Evolutionary conservation across 2,888 invertebrate species (phyloP), one percentile per base, ranked within the genome.

Genomic region (Ophion obscuratus): DNA sequence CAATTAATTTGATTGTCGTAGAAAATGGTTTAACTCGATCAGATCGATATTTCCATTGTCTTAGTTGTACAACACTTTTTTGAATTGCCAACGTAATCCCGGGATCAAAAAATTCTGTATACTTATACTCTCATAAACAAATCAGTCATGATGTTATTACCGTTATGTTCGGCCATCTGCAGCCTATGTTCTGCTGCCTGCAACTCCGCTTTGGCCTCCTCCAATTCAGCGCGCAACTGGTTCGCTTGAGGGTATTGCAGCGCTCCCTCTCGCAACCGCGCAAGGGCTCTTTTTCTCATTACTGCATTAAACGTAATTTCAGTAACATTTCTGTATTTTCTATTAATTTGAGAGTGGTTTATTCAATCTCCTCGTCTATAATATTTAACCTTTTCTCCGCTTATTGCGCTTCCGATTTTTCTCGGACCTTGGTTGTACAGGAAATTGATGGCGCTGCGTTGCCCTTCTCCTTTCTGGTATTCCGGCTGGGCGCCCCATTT

Each of bases 181-280:
- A 59, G 59, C 44, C 44, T 44, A 44, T 2, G 2, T 44, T 44
- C 44, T 7, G 44, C 11, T 7, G 44, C 44, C 11, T 44, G 10
- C 5, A 44, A 44, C n/a, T 59, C 11, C 11, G 59, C 6, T n/a
- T 20, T 59, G 11, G 11, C 5, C 5, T 59, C 44, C 44, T 7
- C 44, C 44, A 44, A 44, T 44, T 44, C 44, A 10, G 44, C 11
- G 44, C 44, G 5, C 64, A 64, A 14, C 27, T 64, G 64, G 31
- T 24, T 14, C 9, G 14, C 9, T 27, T 64, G 31, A 2, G 24
- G 6, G 64, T 27, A 11, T 64, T 64, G 64, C 27, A 5, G 9
- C 64, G 64, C 64, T 64, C 64, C 64, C 10, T 64, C 27, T 7
- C 64, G 64, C 64, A 64, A 64, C 64, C 64, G 64, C 27, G 64